These are phyloP conservation scores for Octodon degus DNA, from an alignment of 2,113 vertebrate species.

Conservation along the genomic window DNA sequence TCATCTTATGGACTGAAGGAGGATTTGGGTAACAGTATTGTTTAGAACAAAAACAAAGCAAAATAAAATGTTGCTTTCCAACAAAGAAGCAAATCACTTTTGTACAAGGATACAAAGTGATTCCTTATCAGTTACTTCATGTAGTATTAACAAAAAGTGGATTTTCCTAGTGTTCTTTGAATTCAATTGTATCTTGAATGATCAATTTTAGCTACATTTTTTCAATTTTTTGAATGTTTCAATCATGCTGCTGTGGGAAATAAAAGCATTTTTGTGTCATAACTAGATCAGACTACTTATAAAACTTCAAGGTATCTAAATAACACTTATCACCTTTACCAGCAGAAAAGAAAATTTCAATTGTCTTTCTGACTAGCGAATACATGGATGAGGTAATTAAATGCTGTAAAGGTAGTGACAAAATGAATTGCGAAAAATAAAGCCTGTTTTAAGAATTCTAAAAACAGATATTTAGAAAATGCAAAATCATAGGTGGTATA, in stretches of 20 bases:
- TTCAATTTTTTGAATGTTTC: conserved; percentile 50
- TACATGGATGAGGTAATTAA: conserved; percentile 53
- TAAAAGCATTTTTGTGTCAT: conserved; percentile 44
- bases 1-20: not conserved
- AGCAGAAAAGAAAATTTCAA: conserved; percentile 36
- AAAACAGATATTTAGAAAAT: not conserved
- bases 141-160: conserved; percentile 53
- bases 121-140: conserved; percentile 39
- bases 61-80: not conserved
- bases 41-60: conserved; percentile 17
- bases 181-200: conserved; percentile 50
- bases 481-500: not conserved
- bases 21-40: conserved; percentile 15
- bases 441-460: not conserved
- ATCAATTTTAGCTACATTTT: conserved; percentile 64
- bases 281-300: not conserved
- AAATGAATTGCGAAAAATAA: conserved; percentile 27
- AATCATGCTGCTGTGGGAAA: not conserved
- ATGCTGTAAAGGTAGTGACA: conserved; percentile 10
- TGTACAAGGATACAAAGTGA: not conserved
- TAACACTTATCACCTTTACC: conserved; percentile 23
- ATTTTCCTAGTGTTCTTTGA: conserved; percentile 39
- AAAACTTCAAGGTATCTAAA: conserved; percentile 48
- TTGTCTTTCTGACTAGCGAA: conserved; percentile 4
- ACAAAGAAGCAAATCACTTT: conserved; percentile 38